These are phyloP conservation scores for Cygnus buccinator DNA, from an alignment of 2,113 vertebrate species.

Conservation along the genomic window DNA sequence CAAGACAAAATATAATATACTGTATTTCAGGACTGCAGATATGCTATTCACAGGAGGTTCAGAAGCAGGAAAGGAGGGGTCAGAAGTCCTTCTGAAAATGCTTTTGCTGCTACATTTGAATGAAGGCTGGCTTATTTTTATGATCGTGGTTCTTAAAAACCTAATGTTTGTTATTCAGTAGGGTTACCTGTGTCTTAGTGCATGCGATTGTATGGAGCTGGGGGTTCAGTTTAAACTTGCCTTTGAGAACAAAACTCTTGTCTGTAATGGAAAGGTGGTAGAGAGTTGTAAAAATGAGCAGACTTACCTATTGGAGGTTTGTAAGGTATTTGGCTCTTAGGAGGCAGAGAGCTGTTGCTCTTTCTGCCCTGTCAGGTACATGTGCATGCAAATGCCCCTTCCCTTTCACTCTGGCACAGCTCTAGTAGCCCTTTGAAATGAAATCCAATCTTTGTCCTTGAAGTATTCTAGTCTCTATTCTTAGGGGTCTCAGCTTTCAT, in stretches of 20 bases:
- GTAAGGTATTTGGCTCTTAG: neutral
- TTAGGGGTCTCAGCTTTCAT: neutral
- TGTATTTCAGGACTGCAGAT: neutral
- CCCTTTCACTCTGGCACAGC: neutral
- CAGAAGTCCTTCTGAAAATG: neutral
- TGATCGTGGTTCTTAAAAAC: neutral
- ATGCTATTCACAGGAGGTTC: neutral
- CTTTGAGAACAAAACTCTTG: neutral
- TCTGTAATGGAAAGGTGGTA: neutral
- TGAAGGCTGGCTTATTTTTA: neutral
- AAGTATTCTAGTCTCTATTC: neutral
- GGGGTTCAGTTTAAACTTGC: neutral
- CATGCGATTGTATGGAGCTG: neutral
- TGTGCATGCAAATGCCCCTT: fast-evolving
- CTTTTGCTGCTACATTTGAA: neutral
- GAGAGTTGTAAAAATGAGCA: neutral
- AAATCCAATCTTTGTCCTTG: neutral
- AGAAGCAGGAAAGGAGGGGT: neutral
- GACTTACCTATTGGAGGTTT: neutral
- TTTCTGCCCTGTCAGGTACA: neutral
- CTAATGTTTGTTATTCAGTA: neutral
- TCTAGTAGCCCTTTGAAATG: neutral
- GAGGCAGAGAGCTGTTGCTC: fast-evolving
- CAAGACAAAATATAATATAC: neutral
- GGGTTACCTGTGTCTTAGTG: neutral